Conservation (phyloP, 2,888 invertebrate species). For the Tribolium freemani region DNA sequence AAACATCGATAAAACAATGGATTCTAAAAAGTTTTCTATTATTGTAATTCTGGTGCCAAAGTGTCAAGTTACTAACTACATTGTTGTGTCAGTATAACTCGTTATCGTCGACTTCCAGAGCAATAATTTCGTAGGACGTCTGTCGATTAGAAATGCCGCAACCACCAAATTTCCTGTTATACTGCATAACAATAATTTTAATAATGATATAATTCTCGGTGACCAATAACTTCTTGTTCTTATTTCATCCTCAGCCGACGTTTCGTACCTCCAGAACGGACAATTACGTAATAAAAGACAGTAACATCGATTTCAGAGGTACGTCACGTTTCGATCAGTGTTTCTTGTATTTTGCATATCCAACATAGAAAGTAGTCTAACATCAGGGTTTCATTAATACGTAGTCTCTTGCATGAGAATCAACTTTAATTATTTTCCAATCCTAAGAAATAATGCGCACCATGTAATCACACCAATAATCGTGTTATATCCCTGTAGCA, state of each 20-base stretch:
- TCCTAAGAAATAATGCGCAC: conserved; percentile 58
- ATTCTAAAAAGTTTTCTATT: conserved; percentile 65
- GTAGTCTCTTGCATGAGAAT: conserved; percentile 47
- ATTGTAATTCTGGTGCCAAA: conserved; percentile 68
- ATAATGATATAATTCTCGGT: conserved; percentile 52
- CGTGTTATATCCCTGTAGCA: conserved; percentile 57
- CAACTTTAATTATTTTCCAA: conserved; percentile 25
- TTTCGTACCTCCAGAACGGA: conserved; percentile 6
- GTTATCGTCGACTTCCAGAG: conserved; percentile 49
- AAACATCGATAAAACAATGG: conserved; percentile 66
- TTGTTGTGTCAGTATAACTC: conserved; percentile 56
- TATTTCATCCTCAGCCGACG: conserved; percentile 50
- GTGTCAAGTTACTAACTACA: conserved; percentile 66
- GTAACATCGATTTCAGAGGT: conserved; percentile 5
- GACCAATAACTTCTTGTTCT: conserved; percentile 58
- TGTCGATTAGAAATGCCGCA: neutral
- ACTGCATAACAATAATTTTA: conserved; percentile 54
- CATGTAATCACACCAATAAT: conserved; percentile 63
- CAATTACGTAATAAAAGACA: conserved; percentile 15
- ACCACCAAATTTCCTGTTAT: conserved; percentile 41
- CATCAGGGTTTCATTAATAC: conserved; percentile 48
- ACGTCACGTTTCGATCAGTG: conserved; percentile 27
- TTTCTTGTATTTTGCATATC: conserved; percentile 42
- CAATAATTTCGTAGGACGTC: conserved; percentile 51
- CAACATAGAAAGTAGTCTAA: conserved; percentile 38